These are phyloP conservation scores for Eubasilissa regina DNA, from an alignment of 1,140 invertebrate species.

Conservation along the genomic window DNA sequence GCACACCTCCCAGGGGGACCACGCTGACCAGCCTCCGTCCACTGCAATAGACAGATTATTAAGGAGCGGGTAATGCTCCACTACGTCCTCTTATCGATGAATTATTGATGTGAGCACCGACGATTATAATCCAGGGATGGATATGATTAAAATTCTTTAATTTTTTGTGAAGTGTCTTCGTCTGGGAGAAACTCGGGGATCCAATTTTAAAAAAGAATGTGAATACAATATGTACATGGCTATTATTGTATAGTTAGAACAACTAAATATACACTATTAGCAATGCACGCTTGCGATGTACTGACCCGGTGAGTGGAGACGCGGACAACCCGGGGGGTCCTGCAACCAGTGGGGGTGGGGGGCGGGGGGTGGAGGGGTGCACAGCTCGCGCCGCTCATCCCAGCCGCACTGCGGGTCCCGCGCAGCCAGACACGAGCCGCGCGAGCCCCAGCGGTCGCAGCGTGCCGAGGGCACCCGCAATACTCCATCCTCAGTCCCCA, in stretches of 20 bases:
- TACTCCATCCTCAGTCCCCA: constrained; percentile 82
- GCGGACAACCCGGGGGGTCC: constrained; percentile 77
- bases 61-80: too few relatives aligned
- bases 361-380: constrained; percentile 78
- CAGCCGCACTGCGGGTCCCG: constrained; percentile 96
- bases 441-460: constrained; percentile 81
- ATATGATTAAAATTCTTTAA: too few relatives aligned
- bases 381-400: constrained; percentile 83
- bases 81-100: too few relatives aligned
- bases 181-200: too few relatives aligned
- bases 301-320: neutral
- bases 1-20: constrained; percentile 81
- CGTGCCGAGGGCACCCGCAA: constrained; percentile 83
- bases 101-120: too few relatives aligned
- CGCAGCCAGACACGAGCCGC: constrained; percentile 83
- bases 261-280: too few relatives aligned
- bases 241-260: too few relatives aligned
- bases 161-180: too few relatives aligned
- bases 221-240: too few relatives aligned
- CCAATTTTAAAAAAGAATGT: too few relatives aligned
- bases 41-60: constrained; percentile 70
- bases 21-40: constrained; percentile 84
- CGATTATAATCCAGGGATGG: too few relatives aligned
- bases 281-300: too few relatives aligned
- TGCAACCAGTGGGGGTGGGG: constrained; percentile 82